phyloP scores from a whole-genome alignment of 2,888 invertebrate species.

The Heliconius erato region DNA sequence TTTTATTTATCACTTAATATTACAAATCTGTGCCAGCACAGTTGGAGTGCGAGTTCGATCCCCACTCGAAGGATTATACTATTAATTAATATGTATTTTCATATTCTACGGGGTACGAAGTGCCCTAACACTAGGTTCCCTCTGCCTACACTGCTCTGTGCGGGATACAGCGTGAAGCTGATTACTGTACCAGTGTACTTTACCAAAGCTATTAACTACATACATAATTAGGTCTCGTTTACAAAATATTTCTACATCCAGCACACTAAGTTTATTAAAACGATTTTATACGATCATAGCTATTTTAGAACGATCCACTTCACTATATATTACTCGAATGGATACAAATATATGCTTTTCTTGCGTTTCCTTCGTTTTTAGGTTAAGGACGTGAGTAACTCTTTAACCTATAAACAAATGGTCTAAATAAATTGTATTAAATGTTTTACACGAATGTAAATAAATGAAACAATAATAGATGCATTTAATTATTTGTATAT shows the following conservation, averaged over 20 bases:
- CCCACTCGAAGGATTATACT: no score
- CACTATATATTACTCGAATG: conserved; percentile 34
- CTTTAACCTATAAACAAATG: conserved; percentile 13
- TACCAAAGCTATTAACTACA: not conserved
- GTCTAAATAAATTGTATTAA: conserved; percentile 12
- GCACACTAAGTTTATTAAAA: conserved; percentile 1
- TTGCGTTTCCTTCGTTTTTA: conserved; percentile 42
- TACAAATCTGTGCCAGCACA: no score
- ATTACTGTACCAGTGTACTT: not conserved
- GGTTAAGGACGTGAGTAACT: conserved; percentile 30
- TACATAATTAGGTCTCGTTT: not conserved
- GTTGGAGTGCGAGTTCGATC: no score
- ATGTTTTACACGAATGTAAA: conserved; percentile 3
- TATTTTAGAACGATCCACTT: conserved; percentile 38
- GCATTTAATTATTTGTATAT: not conserved
- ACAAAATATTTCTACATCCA: not conserved
- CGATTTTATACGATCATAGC: conserved; percentile 18
- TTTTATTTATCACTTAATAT: not conserved
- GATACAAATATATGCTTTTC: conserved; percentile 42
- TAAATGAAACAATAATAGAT: not conserved
- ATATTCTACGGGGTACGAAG: no score
- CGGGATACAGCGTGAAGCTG: not conserved
- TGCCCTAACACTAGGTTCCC: no score
- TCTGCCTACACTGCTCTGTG: no score
- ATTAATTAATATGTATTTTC: no score